Evolutionary conservation across 2,888 invertebrate genomes (phyloP), one percentile per base, ranked within the genome.

Genomic region (Hypolimnas misippus): DNA sequence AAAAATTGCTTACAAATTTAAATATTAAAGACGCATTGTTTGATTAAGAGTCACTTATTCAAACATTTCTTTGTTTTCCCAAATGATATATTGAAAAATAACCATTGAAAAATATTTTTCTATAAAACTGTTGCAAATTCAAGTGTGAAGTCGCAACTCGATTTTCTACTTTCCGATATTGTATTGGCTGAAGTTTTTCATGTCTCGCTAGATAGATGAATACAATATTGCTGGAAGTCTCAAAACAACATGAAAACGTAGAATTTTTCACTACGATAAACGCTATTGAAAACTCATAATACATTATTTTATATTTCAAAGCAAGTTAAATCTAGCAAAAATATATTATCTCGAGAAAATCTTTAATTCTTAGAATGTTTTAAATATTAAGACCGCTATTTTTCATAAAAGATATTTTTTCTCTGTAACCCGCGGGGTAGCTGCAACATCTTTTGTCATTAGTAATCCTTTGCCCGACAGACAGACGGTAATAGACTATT

Each of bases 401-500:
- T 53, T 52, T 59, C 52, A 44, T 44, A 25, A 44, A 35, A 33
- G 7, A 52, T 21, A 35, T 33, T 42, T 42, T 44, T 59, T 44
- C 52, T 52, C 42, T 52, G 31, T 17, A 29, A 25, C 52, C 58
- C 58, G 52, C 42, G 33, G 58, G 58, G 52, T 33, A 53, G 21
- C 29, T 59, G 35, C 52, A 53, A 53, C 52, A 59, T 52, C 44
- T 33, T 59, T 52, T 59, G 21, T 59, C 58, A 59, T 59, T 53
- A 59, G 58, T 31, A 44, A 33, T 44, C 44, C 44, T 44, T 52
- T 58, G 42, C 51, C 3, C 21, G 21, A 44, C 52, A 42, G 38
- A 42, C 51, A 52, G 33, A 53, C 21, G 33, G 31, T 35, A 59
- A 59, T 16, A 52, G 25, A 6, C 21, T 33, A 52, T 52, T 59